Conservation (phyloP, 2,113 vertebrate species). For the Nestor notabilis region DNA sequence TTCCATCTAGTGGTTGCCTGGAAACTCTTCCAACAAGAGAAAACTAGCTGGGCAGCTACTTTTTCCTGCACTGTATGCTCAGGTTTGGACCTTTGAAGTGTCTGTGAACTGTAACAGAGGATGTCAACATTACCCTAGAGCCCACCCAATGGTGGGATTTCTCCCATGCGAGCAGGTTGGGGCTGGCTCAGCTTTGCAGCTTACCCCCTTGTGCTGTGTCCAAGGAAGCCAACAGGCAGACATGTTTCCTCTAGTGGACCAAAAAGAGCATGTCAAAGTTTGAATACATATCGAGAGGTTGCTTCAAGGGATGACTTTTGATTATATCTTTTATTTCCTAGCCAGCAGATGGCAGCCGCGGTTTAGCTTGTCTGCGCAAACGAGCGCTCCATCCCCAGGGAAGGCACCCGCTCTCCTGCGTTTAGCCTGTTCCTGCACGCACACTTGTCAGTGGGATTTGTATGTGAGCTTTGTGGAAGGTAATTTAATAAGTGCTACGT, state of each 20-base stretch:
- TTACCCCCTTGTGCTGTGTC: not conserved
- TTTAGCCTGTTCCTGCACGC: not conserved
- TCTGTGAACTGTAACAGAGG: not conserved
- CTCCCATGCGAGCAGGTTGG: rapidly evolving
- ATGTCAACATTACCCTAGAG: rapidly evolving
- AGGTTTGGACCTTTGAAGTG: not conserved
- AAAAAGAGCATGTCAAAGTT: not conserved
- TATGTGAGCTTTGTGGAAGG: not conserved
- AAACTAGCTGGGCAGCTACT: not conserved
- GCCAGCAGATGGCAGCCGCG: constrained; percentile 42
- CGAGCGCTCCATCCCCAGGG: not conserved
- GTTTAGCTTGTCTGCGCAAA: rapidly evolving
- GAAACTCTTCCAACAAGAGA: not conserved
- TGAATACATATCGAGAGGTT: rapidly evolving
- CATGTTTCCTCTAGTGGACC: not conserved
- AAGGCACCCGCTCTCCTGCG: not conserved
- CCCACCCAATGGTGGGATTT: rapidly evolving
- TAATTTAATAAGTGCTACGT: not conserved
- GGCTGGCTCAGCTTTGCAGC: not conserved
- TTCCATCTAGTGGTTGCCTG: not conserved
- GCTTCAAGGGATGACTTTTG: not conserved
- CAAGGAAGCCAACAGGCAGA: not conserved
- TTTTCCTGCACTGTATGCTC: not conserved
- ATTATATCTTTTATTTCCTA: not conserved
- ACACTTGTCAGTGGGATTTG: not conserved